phyloP scores from a whole-genome alignment of 2,113 vertebrate species.

The Hemiprocne comata region DNA sequence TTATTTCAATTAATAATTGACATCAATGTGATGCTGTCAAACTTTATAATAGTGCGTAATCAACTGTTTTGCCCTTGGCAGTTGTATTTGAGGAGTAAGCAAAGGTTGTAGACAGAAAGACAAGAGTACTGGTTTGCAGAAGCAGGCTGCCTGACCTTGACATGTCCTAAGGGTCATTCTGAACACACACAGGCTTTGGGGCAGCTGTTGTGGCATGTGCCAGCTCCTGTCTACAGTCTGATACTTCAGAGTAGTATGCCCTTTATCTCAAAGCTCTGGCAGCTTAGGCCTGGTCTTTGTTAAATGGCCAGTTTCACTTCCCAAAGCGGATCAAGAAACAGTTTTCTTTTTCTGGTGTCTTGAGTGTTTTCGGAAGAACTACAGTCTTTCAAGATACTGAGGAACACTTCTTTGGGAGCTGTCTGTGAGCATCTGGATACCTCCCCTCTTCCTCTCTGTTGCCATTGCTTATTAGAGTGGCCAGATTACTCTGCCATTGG shows the following conservation, averaged over 20 bases:
- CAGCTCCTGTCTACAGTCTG: neutral
- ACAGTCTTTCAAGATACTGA: neutral
- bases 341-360: neutral
- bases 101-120: neutral
- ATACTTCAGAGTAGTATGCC: neutral
- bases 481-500: neutral
- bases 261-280: neutral
- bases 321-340: neutral
- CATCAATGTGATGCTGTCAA: neutral
- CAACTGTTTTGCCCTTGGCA: neutral
- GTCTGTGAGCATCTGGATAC: neutral
- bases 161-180: neutral
- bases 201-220: neutral
- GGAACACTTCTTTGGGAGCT: neutral
- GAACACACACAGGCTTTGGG: neutral
- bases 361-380: neutral
- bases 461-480: too few species aligned
- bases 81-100: neutral
- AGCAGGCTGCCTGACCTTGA: neutral
- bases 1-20: too few species aligned
- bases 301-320: neutral
- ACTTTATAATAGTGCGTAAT: neutral
- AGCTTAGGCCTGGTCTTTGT: neutral
- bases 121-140: neutral
- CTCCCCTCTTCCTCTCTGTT: neutral